Conservation (phyloP, 2,113 vertebrate genomes). For the Pyxicephalus adspersus region DNA sequence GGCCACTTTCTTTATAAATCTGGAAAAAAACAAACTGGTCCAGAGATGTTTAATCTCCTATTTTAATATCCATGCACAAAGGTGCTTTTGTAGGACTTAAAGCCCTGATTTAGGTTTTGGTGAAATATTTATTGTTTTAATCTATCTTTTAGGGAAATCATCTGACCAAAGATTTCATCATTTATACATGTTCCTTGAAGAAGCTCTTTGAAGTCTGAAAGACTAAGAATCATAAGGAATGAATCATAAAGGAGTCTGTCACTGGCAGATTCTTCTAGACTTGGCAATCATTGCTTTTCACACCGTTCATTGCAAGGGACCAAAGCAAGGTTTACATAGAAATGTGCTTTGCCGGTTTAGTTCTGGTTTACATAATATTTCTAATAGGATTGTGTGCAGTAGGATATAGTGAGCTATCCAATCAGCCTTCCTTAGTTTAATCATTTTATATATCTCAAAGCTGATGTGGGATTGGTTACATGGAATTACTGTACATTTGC, state of each 20-base stretch:
- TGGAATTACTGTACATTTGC: too few relatives aligned
- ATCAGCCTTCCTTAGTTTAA: too few relatives aligned
- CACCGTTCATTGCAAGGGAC: not conserved
- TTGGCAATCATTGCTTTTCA: not conserved
- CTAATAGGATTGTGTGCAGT: too few relatives aligned
- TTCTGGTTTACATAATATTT: not conserved
- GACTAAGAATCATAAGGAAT: not conserved
- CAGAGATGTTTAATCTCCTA: too few relatives aligned
- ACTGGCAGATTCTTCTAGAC: not conserved
- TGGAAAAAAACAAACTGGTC: too few relatives aligned
- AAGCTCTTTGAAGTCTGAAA: slow-evolving; percentile 55
- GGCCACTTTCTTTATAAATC: too few relatives aligned
- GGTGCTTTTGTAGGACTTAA: not conserved
- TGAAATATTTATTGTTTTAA: not conserved
- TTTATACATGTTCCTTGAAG: slow-evolving; percentile 64
- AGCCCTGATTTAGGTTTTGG: not conserved
- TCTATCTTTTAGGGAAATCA: slow-evolving; percentile 64
- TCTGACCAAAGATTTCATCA: slow-evolving; percentile 66
- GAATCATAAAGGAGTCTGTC: not conserved
- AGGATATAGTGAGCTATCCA: too few relatives aligned
- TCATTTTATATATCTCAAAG: too few relatives aligned
- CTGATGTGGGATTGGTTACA: too few relatives aligned
- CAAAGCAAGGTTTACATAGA: not conserved
- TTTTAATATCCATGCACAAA: too few relatives aligned
- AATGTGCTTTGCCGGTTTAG: not conserved